Evolutionary conservation across 2,113 vertebrate species (phyloP).

Genomic region (Petaurus breviceps): DNA sequence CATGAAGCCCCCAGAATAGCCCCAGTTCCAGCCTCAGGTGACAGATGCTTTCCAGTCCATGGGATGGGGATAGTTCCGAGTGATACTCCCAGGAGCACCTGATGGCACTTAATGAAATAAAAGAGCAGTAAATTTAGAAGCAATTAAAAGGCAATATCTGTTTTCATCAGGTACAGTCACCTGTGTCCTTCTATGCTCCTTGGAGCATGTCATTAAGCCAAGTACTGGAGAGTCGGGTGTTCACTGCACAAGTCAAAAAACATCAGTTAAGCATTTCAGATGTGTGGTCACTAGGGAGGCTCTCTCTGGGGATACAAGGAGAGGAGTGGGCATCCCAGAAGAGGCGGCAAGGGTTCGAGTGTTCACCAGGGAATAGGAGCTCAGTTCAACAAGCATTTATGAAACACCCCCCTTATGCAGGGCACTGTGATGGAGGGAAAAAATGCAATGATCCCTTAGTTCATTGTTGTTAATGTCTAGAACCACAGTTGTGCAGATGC

Average conservation of each 20-base stretch:
- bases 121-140: background rate
- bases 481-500: background rate
- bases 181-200: background rate
- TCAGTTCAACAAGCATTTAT: background rate
- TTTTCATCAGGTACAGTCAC: background rate
- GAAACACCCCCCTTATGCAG: background rate
- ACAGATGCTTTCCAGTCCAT: background rate
- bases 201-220: background rate
- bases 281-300: background rate
- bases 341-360: background rate
- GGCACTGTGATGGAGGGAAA: background rate
- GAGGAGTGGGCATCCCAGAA: background rate
- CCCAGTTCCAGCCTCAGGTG: background rate
- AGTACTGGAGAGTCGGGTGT: background rate
- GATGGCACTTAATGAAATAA: background rate
- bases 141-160: background rate
- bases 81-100: background rate
- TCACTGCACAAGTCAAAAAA: background rate
- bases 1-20: background rate
- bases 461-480: background rate
- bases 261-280: background rate
- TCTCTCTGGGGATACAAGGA: background rate
- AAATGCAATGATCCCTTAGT: too few relatives aligned
- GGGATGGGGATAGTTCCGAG: background rate
- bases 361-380: background rate